phyloP scores from a whole-genome alignment of 2,888 invertebrate species.

The Idaea biselata region DNA sequence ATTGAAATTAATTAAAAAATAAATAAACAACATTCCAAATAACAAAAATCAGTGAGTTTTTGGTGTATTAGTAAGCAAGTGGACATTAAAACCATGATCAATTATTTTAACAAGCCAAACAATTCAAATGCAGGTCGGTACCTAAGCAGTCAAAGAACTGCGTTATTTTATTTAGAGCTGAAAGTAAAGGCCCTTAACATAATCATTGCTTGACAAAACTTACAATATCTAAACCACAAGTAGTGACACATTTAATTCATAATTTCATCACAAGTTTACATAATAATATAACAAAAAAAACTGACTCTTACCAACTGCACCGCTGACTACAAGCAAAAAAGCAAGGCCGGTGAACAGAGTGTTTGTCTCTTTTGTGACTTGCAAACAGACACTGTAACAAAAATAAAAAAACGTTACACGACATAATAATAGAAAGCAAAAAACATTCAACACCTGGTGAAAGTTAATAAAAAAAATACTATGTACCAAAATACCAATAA shows the following conservation, averaged over 20 bases:
- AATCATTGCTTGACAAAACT: not conserved
- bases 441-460: conserved; percentile 17
- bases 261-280: conserved; percentile 24
- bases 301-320: conserved; percentile 68
- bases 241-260: not conserved
- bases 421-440: conserved; percentile 9
- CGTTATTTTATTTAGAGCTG: not conserved
- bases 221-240: not conserved
- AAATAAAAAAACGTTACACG: not conserved
- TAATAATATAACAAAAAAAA: conserved; percentile 45
- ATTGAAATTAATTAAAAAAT: too few species aligned
- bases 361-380: conserved; percentile 64
- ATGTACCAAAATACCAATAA: not conserved
- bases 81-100: too few species aligned
- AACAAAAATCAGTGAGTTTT: too few species aligned
- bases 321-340: conserved; percentile 69
- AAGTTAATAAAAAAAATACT: not conserved
- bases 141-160: too few species aligned
- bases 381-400: conserved; percentile 66
- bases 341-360: conserved; percentile 70
- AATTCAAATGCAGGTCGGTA: too few species aligned
- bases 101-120: too few species aligned
- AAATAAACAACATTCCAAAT: too few species aligned
- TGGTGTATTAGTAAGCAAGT: too few species aligned
- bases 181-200: not conserved